Base-by-base conservation (phyloP, 2,113 vertebrate species). In the Aphyosemion australe region DNA sequence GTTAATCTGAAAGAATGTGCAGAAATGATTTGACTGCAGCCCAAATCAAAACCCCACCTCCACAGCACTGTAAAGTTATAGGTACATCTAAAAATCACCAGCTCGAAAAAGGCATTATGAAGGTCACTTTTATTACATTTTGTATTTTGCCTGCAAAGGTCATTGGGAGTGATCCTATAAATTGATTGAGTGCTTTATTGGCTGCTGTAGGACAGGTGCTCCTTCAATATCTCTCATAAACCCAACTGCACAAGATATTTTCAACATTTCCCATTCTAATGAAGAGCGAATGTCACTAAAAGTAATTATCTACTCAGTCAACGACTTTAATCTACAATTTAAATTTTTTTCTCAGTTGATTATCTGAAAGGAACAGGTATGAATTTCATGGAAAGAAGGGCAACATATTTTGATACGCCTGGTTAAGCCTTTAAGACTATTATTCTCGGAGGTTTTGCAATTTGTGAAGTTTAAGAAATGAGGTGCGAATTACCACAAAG, bases 101-200 rank as follows among this genome's bases (percentile, higher is more conserved):
- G 60, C 70, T 21, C 5, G 37, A 18, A 72, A 65, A 76, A 63
- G 61, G 69, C 55, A 68, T 16, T 19, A 53, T 74, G 73, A 74
- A 79, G 79, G 76, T 77, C 62, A 68, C 46, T 26, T 58, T 42
- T 72, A 75, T 45, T 34, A 42, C 65, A 46, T 76, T 70, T 76
- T 70, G 65, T 78, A 37, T 78, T 70, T 72, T 67, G 53, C 67
- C 60, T 21, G 52, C 60, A 49, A 65, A 76, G 66, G 55, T 74
- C 39, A 85, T 12, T 6, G 72, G 45, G 49, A 78, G 69, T 39
- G 61, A 76, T 61, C 74, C 65, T 39, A 67, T 80, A 67, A 78
- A 80, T 70, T 5, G 71, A 26, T 67, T 78, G 67, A 78, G 67
- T 72, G 74, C 64, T 80, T 83, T 78, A 75, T 83, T 69, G 76